Evolutionary conservation across 1,140 invertebrate genomes (phyloP), one percentile per base, ranked within the genome.

Genomic region (Drosophila pruinosa): DNA sequence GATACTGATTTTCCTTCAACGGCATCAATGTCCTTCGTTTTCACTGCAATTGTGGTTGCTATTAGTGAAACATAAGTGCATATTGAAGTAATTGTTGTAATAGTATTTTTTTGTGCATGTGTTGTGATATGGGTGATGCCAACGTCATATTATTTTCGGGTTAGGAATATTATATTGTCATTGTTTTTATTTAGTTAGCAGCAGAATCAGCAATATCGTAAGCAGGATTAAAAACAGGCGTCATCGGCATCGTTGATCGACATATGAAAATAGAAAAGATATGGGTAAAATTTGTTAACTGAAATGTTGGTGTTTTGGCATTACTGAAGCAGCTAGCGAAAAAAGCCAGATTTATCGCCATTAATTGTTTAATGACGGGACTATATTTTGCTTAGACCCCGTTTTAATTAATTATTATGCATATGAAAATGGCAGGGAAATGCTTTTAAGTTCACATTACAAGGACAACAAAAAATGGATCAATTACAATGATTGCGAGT

Each of bases 1-100:
- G 95, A 95, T 50, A 96, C 95, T 81, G 94, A 94, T 91, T 95
- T 95, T 53, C 96, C 96, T 91, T 97, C 95, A 52, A 97, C 95
- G 15, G 96, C 95, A 91, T 95, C 95, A 58, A 97, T 93, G 90
- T 96, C 95, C 74, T 95, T 93, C 69, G 95, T 93, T 74, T 94
- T 89, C 21, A 89, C 76, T 89, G 86, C 50, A 52, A 58, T 63
- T 70, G 57, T 57, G 34, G 61, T 59, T 75, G 54, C 17, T 52
- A 68, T 69, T 69, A 58, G 59, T 75, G 47, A 4, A 58, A 5
- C 39, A 56, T n/a, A 28, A 24, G 50, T 21, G 31, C 14, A 26
- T 34, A n/a, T 64, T 41, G 41, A 48, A 14, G 10, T 54, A 41
- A 14, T 58, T 41, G 39, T 47, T 62, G 21, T 21, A 5, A 2